phyloP scores from a whole-genome alignment of 1,140 invertebrate genomes.

The Aphelenchoides fujianensis region DNA sequence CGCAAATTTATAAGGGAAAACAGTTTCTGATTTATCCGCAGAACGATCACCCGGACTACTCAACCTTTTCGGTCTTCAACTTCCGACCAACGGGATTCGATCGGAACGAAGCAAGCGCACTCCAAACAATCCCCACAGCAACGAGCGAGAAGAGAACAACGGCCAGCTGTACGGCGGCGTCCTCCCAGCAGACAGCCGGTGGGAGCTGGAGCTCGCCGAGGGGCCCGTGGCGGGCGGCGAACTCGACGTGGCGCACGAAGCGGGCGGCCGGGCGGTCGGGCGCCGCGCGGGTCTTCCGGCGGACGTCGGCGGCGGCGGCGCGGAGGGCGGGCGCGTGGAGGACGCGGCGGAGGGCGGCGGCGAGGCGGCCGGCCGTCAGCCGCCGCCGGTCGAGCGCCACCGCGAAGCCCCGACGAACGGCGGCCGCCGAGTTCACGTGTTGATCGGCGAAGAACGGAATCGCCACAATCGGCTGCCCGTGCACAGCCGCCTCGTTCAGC shows the following conservation, averaged over 20 bases:
- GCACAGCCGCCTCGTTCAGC: conserved; percentile 76
- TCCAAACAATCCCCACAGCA: too few species aligned
- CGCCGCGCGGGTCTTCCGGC: background rate
- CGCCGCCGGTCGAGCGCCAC: background rate
- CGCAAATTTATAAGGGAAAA: too few species aligned
- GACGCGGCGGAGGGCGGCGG: background rate
- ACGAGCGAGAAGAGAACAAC: too few species aligned
- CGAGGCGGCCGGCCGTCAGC: background rate
- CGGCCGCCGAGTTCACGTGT: conserved; percentile 33
- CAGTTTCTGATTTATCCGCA: too few species aligned
- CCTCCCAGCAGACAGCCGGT: too few species aligned
- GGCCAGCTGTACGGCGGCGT: too few species aligned
- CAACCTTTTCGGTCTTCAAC: too few species aligned
- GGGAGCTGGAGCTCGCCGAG: background rate
- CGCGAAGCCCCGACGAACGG: conserved; percentile 13
- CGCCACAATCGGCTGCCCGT: conserved; percentile 75
- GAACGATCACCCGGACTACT: too few species aligned
- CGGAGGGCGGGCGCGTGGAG: background rate
- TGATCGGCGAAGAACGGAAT: conserved; percentile 64
- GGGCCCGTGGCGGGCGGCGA: background rate
- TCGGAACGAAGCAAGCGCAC: too few species aligned
- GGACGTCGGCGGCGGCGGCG: background rate
- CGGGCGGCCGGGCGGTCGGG: background rate
- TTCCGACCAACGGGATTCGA: too few species aligned
- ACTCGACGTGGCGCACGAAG: background rate